phyloP scores from a whole-genome alignment of 2,888 invertebrate genomes.

The Gisinianus flammeolus region DNA sequence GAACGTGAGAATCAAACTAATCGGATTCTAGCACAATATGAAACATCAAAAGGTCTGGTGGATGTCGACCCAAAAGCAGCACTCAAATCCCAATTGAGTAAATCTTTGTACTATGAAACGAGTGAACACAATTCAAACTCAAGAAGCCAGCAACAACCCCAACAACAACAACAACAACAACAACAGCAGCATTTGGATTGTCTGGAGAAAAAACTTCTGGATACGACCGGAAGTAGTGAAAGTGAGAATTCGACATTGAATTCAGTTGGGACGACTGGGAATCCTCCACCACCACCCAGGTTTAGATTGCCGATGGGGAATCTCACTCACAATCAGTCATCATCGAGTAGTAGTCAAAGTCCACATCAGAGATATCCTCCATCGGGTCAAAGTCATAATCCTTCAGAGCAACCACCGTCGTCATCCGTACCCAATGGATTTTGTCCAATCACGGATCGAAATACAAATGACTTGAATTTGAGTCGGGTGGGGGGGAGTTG shows the following conservation, averaged over 20 bases:
- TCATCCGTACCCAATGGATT: constrained; percentile 26
- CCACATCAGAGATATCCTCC: constrained; percentile 43
- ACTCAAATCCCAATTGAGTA: constrained; percentile 41
- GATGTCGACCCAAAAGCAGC: constrained; percentile 55
- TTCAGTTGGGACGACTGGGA: constrained; percentile 13
- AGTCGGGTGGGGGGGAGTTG: constrained; percentile 27
- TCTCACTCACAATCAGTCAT: not conserved
- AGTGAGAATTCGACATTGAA: constrained; percentile 15
- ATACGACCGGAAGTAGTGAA: constrained; percentile 36
- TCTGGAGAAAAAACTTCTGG: constrained; percentile 51
- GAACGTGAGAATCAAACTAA: constrained; percentile 52
- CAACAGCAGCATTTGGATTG: constrained; percentile 20
- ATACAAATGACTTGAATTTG: constrained; percentile 35
- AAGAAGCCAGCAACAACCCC: not conserved
- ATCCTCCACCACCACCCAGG: constrained; percentile 47
- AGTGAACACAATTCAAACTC: not conserved
- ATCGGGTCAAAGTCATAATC: constrained; percentile 49
- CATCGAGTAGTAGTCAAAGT: constrained; percentile 32
- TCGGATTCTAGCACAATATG: constrained; percentile 57
- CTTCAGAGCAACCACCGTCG: constrained; percentile 8
- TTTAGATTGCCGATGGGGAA: constrained; percentile 39
- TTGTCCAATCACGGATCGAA: constrained; percentile 24
- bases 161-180: constrained; percentile 12
- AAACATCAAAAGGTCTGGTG: constrained; percentile 52
- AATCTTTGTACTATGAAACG: constrained; percentile 45